Base-by-base conservation (phyloP, 2,113 vertebrate genomes). In the Ochotona curzoniae region DNA sequence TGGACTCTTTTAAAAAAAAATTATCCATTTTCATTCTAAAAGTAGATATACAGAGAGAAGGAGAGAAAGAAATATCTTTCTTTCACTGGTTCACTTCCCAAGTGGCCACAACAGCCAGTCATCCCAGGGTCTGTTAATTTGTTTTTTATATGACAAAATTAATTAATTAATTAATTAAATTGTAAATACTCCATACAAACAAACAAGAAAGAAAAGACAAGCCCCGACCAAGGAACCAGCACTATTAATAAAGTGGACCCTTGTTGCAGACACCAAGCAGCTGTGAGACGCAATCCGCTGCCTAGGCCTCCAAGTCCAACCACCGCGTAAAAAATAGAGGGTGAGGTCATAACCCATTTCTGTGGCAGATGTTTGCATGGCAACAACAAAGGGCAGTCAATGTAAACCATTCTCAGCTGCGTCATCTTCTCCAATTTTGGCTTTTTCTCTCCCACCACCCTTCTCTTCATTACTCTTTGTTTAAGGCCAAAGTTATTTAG, bases 281-380 rank as follows among this genome's bases (percentile, higher is more conserved):
- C 79, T 20, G 23, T 1, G 28, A 92, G 87, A 90, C 76, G 38
- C 7, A 44, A 64, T 51, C 71, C 54, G 35, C 47, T 5, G 79
- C 83, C 57, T 35, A 89, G 47, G 26, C 23, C 92, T 95, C 82
- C 17, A n/a, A 30, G 44, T 93, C 71, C 87, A 74, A 78, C 23
- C 30, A 75, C 61, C 54, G 63, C 1, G 69, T 9, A 76, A 60
- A 91, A 93, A 81, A 28, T n/a, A 84, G 78, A 70, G 44, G 9
- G 60, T 63, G 73, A 87, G 23, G 35, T 66, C 67, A 30, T 84
- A 44, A 69, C 28, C n/a, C 91, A 63, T 87, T 44, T 81, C 69
- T 4, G 23, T 35, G n/a, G 13, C 38, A 25, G 17, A 26, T 10
- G 47, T 61, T 47, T 35, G 83, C 28, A 80, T 15, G 69, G 54